Percentiles rank a stretch among this genome's conserved stretches.
Conservation (phyloP, 2,797 vertebrate species). For the Columba guinea region DNA sequence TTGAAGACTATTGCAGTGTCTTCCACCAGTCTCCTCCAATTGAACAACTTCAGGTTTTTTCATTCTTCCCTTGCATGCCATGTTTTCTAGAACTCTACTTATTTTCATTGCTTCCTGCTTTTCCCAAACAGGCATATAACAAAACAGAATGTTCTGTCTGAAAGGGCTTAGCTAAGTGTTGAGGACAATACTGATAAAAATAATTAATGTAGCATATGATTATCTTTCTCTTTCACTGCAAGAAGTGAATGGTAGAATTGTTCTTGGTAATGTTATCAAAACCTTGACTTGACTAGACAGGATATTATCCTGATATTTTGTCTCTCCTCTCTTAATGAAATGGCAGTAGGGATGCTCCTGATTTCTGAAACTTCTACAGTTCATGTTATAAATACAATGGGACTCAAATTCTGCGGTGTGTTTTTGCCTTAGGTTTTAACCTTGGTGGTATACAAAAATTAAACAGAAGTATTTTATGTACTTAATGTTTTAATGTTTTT, state of each 20-base stretch:
- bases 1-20: background rate
- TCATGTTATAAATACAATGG: background rate
- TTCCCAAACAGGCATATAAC: background rate
- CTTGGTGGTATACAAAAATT: background rate
- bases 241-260: background rate
- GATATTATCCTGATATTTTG: background rate
- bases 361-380: background rate
- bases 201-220: background rate
- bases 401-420: background rate
- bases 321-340: background rate
- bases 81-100: background rate
- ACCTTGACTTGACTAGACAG: background rate
- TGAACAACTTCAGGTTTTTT: background rate
- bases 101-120: background rate
- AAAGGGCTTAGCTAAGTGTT: background rate
- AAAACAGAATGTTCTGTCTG: rapidly evolving
- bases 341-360: background rate
- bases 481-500: background rate
- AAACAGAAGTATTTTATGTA: background rate
- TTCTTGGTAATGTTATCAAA: background rate
- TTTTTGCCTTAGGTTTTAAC: background rate
- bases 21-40: background rate
- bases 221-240: background rate
- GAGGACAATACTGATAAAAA: background rate
- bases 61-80: background rate